Conservation (phyloP, 2,113 vertebrate genomes). For the Stigmatopora argus region DNA sequence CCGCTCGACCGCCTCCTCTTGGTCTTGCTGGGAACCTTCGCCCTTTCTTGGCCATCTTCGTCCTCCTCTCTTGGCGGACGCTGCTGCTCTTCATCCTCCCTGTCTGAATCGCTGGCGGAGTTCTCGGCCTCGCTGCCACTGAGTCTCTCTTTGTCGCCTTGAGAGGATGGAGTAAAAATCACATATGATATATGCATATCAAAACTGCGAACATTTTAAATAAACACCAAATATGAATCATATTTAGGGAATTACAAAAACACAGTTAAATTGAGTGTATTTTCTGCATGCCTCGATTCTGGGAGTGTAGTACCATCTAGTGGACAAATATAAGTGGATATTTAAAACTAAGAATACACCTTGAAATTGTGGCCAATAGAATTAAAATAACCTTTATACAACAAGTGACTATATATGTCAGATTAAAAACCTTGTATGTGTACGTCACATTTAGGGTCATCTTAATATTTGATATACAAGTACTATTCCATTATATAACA, state of each 20-base stretch:
- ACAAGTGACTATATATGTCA: too few relatives aligned
- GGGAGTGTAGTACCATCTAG: too few relatives aligned
- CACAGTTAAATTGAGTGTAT: too few relatives aligned
- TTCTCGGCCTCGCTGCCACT: constrained; percentile 78
- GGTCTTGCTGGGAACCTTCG: constrained; percentile 11
- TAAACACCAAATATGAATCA: background rate
- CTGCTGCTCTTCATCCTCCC: constrained; percentile 61
- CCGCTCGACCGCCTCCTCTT: constrained; percentile 68
- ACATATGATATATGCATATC: background rate
- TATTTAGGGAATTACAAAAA: background rate
- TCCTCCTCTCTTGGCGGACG: constrained; percentile 53
- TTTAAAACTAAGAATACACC: too few relatives aligned
- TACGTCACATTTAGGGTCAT: too few relatives aligned
- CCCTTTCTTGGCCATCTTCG: constrained; percentile 29
- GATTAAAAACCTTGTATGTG: too few relatives aligned
- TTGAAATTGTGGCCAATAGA: too few relatives aligned
- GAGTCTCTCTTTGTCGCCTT: constrained; percentile 81
- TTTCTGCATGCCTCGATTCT: too few relatives aligned
- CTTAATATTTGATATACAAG: too few relatives aligned
- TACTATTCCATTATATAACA: too few relatives aligned
- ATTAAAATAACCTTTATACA: too few relatives aligned
- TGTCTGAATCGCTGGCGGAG: constrained; percentile 74
- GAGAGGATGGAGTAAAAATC: background rate
- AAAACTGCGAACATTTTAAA: background rate
- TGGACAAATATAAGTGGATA: too few relatives aligned